These are phyloP conservation scores for Pardalotus punctatus DNA, from an alignment of 2,113 vertebrate species.

Conservation along the genomic window DNA sequence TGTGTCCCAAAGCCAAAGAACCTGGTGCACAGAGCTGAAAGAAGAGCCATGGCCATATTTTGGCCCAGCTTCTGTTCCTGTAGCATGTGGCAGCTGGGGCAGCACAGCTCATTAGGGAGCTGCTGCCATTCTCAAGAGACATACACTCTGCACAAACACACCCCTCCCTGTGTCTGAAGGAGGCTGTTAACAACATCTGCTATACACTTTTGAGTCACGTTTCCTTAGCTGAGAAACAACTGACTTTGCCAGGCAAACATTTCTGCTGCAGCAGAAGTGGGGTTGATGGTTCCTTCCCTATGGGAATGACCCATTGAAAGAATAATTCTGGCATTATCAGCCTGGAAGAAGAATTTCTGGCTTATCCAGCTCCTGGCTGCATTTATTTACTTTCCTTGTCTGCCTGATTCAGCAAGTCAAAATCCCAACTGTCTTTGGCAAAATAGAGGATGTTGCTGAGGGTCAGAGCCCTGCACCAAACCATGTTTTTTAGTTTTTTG, in stretches of 20 bases:
- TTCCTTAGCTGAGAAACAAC: neutral
- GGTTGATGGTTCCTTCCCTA: neutral
- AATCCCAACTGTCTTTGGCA: neutral
- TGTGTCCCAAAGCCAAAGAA: neutral
- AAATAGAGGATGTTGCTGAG: neutral
- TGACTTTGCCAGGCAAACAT: neutral
- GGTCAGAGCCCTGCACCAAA: neutral
- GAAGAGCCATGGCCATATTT: neutral
- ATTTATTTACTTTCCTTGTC: neutral
- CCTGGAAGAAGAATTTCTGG: neutral
- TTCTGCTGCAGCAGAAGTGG: neutral
- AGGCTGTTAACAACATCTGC: neutral
- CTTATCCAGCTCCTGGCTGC: neutral
- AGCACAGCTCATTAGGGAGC: neutral
- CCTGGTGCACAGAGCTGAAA: neutral
- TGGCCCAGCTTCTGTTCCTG: neutral
- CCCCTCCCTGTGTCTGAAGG: neutral
- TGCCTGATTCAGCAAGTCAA: neutral
- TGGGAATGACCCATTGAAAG: neutral
- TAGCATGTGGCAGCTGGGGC: neutral
- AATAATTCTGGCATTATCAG: neutral
- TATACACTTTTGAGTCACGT: neutral
- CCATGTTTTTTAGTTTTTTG: neutral
- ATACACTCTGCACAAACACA: fast-evolving
- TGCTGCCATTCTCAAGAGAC: neutral